A percentile compares a stretch with the other conserved stretches of the same genome.
Evolutionary conservation across 2,113 vertebrate species (phyloP).

Genomic region (Arothron firmamentum): DNA sequence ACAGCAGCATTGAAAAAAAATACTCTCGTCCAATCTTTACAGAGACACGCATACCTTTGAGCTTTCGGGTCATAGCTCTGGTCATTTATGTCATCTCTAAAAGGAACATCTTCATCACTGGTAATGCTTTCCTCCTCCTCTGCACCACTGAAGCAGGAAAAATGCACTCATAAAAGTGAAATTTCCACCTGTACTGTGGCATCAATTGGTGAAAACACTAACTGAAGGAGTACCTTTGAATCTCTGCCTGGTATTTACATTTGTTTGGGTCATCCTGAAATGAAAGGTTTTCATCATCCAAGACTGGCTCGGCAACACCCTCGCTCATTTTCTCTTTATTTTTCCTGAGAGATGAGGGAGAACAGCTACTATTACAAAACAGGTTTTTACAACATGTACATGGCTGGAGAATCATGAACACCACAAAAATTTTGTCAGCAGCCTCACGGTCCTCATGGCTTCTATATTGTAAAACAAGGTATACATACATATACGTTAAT

Average conservation of each 20-base stretch:
- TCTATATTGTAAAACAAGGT: too few species aligned
- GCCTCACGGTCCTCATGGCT: too few species aligned
- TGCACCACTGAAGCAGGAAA: constrained; percentile 54
- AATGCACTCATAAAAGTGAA: constrained; percentile 1
- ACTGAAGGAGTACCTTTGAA: constrained; percentile 77
- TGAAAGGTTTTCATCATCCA: constrained; percentile 80
- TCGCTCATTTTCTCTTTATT: constrained; percentile 54
- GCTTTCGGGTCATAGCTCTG: constrained; percentile 90
- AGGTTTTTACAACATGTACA: not conserved
- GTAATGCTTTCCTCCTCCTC: constrained; percentile 83
- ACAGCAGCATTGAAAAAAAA: not conserved
- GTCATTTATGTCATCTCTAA: constrained; percentile 92
- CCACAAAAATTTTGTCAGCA: too few species aligned
- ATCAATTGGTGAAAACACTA: too few species aligned
- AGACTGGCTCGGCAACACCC: constrained; percentile 66
- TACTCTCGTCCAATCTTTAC: not conserved
- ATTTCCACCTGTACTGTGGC: too few species aligned
- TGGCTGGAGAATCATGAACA: too few species aligned
- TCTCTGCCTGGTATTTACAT: constrained; percentile 80
- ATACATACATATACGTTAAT: too few species aligned
- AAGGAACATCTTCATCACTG: constrained; percentile 90
- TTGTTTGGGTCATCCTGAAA: constrained; percentile 86
- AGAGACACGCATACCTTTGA: constrained; percentile 74
- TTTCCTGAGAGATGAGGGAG: constrained; percentile 38
- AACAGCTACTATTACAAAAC: not conserved